phyloP scores from a whole-genome alignment of 2,888 invertebrate species.

The Myathropa florea region DNA sequence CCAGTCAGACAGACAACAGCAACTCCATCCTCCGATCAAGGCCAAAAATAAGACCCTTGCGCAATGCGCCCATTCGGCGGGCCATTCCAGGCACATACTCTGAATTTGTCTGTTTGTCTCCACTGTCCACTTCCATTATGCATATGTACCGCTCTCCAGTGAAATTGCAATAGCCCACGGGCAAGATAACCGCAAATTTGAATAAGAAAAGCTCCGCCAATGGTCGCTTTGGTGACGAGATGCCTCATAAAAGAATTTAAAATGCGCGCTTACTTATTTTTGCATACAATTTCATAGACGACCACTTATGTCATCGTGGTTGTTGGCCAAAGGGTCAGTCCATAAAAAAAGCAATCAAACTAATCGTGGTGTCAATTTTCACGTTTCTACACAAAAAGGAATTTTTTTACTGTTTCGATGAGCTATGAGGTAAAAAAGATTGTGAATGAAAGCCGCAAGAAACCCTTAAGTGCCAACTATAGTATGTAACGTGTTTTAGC shows the following conservation, averaged over 20 bases:
- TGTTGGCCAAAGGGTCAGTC: too few relatives aligned
- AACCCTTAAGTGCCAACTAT: too few relatives aligned
- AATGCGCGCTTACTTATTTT: not conserved
- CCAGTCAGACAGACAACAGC: not conserved
- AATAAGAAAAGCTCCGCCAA: not conserved
- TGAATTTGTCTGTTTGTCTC: not conserved
- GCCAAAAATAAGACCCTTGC: not conserved
- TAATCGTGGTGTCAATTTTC: too few relatives aligned
- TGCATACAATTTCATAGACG: not conserved
- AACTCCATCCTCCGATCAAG: slow-evolving; percentile 1
- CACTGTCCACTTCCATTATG: not conserved
- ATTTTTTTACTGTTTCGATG: too few relatives aligned
- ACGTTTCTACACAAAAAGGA: too few relatives aligned
- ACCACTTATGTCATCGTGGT: too few relatives aligned
- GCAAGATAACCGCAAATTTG: not conserved
- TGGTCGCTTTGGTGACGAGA: not conserved
- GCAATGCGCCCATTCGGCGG: not conserved
- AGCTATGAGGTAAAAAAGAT: too few relatives aligned
- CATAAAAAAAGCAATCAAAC: too few relatives aligned
- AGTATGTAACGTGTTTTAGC: too few relatives aligned
- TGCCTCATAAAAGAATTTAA: not conserved
- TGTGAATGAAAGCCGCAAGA: too few relatives aligned
- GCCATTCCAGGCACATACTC: not conserved
- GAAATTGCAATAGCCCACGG: not conserved
- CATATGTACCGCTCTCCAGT: not conserved